These are phyloP conservation scores for Ctenicera cuprea DNA, from an alignment of 2,888 invertebrate species.

Conservation along the genomic window DNA sequence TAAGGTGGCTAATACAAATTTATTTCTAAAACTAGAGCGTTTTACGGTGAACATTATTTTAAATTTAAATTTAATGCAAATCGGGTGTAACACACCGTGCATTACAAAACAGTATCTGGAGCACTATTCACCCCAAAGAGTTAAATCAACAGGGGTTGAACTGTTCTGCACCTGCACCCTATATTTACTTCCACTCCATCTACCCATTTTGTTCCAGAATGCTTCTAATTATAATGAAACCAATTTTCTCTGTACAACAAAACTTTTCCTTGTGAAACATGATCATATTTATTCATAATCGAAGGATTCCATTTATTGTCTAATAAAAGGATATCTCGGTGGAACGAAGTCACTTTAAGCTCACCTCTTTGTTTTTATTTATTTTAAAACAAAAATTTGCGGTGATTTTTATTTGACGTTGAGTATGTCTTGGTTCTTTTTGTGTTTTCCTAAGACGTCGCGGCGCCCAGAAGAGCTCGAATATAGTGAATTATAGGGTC, in stretches of 20 bases:
- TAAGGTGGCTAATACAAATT: no score
- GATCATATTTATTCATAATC: background rate
- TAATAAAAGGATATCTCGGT: background rate
- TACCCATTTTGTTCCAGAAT: slow-evolving; percentile 3
- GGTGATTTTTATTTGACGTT: slow-evolving; percentile 1
- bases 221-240: slow-evolving; percentile 39
- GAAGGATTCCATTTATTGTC: background rate
- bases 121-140: slow-evolving; percentile 10
- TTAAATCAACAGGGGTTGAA: slow-evolving; percentile 23
- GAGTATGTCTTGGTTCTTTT: background rate
- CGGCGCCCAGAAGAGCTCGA: slow-evolving; percentile 22
- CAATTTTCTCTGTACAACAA: slow-evolving; percentile 26
- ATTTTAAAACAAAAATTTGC: slow-evolving; percentile 7
- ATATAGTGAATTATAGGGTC: slow-evolving; percentile 21
- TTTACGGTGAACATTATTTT: no score
- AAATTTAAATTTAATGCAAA: slow-evolving; percentile 1
- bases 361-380: slow-evolving; percentile 12
- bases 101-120: background rate
- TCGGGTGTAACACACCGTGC: background rate
- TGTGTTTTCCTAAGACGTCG: slow-evolving; percentile 1
- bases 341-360: background rate
- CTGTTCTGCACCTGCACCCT: slow-evolving; percentile 38
- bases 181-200: slow-evolving; percentile 32
- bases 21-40: no score
- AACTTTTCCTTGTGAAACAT: slow-evolving; percentile 1